Base-by-base conservation (phyloP, 2,113 vertebrate species). In the Glareola pratincola region DNA sequence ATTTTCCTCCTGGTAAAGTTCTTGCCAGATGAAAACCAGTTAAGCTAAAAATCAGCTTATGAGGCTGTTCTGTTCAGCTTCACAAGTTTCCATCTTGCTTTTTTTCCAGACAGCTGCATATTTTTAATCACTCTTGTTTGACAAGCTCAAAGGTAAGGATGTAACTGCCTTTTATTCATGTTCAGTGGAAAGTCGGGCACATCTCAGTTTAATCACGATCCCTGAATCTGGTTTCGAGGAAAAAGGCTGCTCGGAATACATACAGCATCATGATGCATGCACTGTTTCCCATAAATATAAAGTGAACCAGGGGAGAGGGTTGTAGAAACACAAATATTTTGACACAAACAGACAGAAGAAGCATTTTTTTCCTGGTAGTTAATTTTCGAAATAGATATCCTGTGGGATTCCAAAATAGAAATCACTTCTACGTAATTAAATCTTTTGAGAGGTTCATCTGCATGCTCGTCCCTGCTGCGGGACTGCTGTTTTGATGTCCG, bases 191-290 rank as follows among this genome's bases (percentile, higher is more conserved):
- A 68, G 21, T 73, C 53, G 73, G 59, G 26, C 66, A 41, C 39
- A 59, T 91, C 26, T 71, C 60, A 78, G 29, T 96, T 94, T 81
- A 85, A 75, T 71, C 51, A 64, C 3, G 6, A 77, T 45, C 48
- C 27, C 6, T 41, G 48, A 85, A 63, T 76, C 41, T n/a, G 12
- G 26, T 85, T 90, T 81, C 47, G 50, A 95, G 78, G 32, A 62
- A 72, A 26, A 54, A 45, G 16, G 10, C 39, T 83, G 56, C 60
- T 91, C 13, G 26, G 39, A 92, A 86, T 21, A 63, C 3, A 3
- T 30, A 54, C 3, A 29, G 8, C 8, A 2, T 64, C 57, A 82
- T 0, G 1, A 53, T 69, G 24, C 0, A 0, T 29, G 66, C 41
- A 53, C 22, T 39, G 5, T 80, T 95, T 88, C 43, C 68, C 3